Evolutionary conservation across 2,888 invertebrate species (phyloP).

Genomic region (Drosophila tripunctata): DNA sequence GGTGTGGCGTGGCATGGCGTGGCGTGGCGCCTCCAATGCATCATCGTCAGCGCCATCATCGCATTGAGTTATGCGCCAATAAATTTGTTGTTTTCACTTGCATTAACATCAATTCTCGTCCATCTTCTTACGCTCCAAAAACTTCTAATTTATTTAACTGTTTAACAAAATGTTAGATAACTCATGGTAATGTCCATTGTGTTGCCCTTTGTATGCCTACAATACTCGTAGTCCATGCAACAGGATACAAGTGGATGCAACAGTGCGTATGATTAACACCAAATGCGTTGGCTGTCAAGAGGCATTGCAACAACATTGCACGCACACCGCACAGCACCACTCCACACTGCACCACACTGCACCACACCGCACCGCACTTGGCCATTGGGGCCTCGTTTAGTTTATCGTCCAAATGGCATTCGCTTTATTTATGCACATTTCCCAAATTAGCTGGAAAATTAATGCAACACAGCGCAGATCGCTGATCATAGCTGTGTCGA

Average conservation of each 20-base stretch:
- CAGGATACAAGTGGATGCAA: conserved; percentile 44
- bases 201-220: too few relatives aligned
- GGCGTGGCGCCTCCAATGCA: conserved; percentile 32
- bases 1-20: conserved; percentile 18
- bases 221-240: conserved; percentile 30
- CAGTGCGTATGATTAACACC: conserved; percentile 69
- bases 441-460: conserved; percentile 53
- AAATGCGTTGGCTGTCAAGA: conserved; percentile 41
- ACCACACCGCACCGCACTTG: too few relatives aligned
- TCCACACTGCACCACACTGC: too few relatives aligned
- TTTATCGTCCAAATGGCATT: conserved; percentile 14
- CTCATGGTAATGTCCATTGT: conserved; percentile 17
- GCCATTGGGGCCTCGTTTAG: conserved; percentile 10
- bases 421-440: conserved; percentile 49
- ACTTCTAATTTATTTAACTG: conserved; percentile 22
- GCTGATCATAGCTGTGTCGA: conserved; percentile 7
- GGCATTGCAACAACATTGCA: too few relatives aligned
- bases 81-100: conserved; percentile 58
- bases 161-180: conserved; percentile 26
- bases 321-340: too few relatives aligned
- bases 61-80: conserved; percentile 70
- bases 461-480: conserved; percentile 24
- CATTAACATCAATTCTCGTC: conserved; percentile 37
- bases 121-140: conserved; percentile 10
- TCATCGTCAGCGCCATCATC: conserved; percentile 59